These are phyloP conservation scores for Metopolophium dirhodum DNA, from an alignment of 1,140 invertebrate species.

Conservation along the genomic window DNA sequence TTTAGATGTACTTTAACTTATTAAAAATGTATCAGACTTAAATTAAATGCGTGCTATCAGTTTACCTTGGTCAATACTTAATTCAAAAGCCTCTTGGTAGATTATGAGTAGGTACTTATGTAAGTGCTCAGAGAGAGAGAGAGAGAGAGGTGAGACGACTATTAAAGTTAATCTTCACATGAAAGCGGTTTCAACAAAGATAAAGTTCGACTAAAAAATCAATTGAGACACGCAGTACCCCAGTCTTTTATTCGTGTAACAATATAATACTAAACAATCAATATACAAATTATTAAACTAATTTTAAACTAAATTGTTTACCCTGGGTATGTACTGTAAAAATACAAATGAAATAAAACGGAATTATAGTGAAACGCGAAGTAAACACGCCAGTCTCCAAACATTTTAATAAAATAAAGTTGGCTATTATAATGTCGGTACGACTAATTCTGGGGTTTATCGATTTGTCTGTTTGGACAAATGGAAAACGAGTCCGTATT, in stretches of 20 bases:
- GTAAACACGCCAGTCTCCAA: not conserved
- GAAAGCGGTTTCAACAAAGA: not conserved
- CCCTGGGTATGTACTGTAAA: not conserved
- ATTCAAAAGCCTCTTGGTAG: slow-evolving; percentile 27
- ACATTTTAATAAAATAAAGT: not conserved
- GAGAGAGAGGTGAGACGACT: not conserved
- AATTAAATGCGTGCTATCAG: slow-evolving; percentile 29
- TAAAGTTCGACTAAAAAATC: not conserved
- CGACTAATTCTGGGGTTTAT: not conserved
- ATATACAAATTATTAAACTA: slow-evolving; percentile 15
- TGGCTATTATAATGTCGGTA: not conserved
- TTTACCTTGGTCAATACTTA: slow-evolving; percentile 29
- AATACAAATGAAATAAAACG: not conserved
- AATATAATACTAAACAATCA: slow-evolving; percentile 15
- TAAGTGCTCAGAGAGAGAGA: not conserved
- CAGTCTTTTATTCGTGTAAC: not conserved
- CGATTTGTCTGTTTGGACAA: not conserved
- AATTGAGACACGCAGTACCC: not conserved
- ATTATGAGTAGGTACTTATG: not conserved
- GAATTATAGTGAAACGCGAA: not conserved
- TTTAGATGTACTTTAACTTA: not conserved
- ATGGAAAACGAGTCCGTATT: not conserved
- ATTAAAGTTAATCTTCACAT: not conserved
- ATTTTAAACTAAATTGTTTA: slow-evolving; percentile 12
- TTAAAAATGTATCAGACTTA: slow-evolving; percentile 42